These are phyloP conservation scores for Cerastis rubricosa DNA, from an alignment of 2,888 invertebrate species.

Conservation along the genomic window DNA sequence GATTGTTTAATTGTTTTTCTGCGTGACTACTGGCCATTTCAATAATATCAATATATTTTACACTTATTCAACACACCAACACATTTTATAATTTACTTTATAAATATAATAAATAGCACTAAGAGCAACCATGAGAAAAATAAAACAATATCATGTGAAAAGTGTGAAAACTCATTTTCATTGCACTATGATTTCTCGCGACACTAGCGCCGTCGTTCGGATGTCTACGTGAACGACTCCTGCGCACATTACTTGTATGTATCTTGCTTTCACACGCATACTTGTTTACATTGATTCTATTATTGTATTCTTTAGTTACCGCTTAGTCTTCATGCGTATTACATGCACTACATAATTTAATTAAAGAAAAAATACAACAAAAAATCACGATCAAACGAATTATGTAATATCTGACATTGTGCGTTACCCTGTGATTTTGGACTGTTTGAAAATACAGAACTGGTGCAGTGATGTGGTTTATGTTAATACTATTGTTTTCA, in stretches of 20 bases:
- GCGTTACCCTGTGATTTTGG: conserved; percentile 65
- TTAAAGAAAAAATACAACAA: conserved; percentile 9
- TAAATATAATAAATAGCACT: not conserved
- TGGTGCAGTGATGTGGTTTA: conserved; percentile 83
- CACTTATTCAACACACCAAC: too few species aligned
- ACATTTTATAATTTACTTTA: not conserved
- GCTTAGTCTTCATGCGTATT: conserved; percentile 58
- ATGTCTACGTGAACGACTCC: conserved; percentile 62
- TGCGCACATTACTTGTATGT: conserved; percentile 68
- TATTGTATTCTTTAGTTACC: conserved; percentile 70
- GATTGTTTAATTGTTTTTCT: conserved; percentile 25
- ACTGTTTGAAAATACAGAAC: conserved; percentile 53
- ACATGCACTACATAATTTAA: conserved; percentile 23
- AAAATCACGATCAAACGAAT: conserved; percentile 8
- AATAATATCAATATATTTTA: not conserved
- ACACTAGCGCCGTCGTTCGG: conserved; percentile 71
- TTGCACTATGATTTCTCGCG: conserved; percentile 70
- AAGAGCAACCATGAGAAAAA: conserved; percentile 24
- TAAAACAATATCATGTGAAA: conserved; percentile 53
- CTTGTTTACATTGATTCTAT: conserved; percentile 70
- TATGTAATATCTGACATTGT: conserved; percentile 51
- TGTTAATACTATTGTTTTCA: conserved; percentile 84
- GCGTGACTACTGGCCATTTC: conserved; percentile 9
- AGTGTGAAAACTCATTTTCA: conserved; percentile 58
- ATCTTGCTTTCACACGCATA: conserved; percentile 77